Evolutionary conservation across 1,140 invertebrate genomes (phyloP).

Genomic region (Drosophila mayri): DNA sequence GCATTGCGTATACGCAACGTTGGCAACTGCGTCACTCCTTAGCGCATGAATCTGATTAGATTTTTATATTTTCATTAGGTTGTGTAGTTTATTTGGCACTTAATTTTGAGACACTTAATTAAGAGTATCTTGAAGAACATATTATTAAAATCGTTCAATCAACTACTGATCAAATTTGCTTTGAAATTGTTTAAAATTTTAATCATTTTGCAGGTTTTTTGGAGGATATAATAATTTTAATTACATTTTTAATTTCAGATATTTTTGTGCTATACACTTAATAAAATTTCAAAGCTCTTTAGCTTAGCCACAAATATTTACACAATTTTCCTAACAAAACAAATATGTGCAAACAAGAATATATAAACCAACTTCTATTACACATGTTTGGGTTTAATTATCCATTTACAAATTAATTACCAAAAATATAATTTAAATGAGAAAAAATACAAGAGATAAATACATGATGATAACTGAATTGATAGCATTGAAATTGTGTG

Average conservation of each 20-base stretch:
- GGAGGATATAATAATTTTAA: not conserved
- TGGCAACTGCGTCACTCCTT: not conserved
- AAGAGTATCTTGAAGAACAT: not conserved
- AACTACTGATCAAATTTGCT: not conserved
- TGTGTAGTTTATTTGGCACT: not conserved
- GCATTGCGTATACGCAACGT: constrained; percentile 50
- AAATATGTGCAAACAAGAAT: not conserved
- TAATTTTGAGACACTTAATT: not conserved
- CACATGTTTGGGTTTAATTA: not conserved
- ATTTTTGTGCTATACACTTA: not conserved
- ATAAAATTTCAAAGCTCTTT: not conserved
- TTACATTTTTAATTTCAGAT: not conserved
- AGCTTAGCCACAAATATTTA: not conserved
- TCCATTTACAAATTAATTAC: not conserved
- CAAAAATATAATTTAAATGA: not conserved
- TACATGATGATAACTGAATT: not conserved
- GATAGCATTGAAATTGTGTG: not conserved
- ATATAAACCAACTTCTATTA: not conserved
- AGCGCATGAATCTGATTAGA: not conserved
- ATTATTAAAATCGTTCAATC: not conserved
- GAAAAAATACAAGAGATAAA: not conserved
- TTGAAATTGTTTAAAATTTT: not conserved
- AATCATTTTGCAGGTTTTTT: not conserved
- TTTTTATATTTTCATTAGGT: constrained; percentile 5
- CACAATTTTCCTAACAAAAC: not conserved